Base-by-base conservation (phyloP, 2,888 invertebrate genomes). In the Xylocampa areola region DNA sequence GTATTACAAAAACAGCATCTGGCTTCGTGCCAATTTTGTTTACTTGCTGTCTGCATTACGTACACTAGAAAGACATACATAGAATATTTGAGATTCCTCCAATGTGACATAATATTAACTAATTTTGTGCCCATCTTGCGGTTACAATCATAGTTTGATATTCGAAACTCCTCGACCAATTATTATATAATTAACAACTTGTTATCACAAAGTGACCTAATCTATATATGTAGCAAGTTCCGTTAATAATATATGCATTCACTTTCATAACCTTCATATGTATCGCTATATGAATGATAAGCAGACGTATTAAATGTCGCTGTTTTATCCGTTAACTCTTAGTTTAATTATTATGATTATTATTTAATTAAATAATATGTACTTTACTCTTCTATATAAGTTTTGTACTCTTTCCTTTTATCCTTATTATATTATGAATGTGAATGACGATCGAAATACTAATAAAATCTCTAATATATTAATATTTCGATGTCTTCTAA, bases 1-100 rank as follows among this genome's bases (percentile, higher is more conserved):
- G 44, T 62, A 63, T 37, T 44, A 58, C 45, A 55, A 73, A 72
- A 63, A 62, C 51, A 41, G 41, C 29, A 29, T 33, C 35, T 71
- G 72, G 76, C 36, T 6, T 43, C 29, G 39, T 43, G 60, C 72
- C 72, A 70, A 52, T 27, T 48, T 55, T 61, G 33, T 37, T 50
- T 54, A 67, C 62, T 55, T 49, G 40, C 7, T 52, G 43, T 8
- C n/a, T n/a, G n/a, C n/a, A n/a, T n/a, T 37, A 7, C 29, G 30
- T 33, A 43, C 27, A 70, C 39, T 57, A 48, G 49, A 57, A 74
- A 23, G 55, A 51, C 51, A 58, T 63, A 45, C 49, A 47, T 23
- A 13, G 19, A 55, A 40, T 50, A 14, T 52, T 63, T 73, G 43
- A 47, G 10, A 61, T 68, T 58, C 30, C 43, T 59, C 2, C 33